Evolutionary conservation across 2,113 vertebrate genomes (phyloP).

Genomic region (Lamprologus callipterus): DNA sequence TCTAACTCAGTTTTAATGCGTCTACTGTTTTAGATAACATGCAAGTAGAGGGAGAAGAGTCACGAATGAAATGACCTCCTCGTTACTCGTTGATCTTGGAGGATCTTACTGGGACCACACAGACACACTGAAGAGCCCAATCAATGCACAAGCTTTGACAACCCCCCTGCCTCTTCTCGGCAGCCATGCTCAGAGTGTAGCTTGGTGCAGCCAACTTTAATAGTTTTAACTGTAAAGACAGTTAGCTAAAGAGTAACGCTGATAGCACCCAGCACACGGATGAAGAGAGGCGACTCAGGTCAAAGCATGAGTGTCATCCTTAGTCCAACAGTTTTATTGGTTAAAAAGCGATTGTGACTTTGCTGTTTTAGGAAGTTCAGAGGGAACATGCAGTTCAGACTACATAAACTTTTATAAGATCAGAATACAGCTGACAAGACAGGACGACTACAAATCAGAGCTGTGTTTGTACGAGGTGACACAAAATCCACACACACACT

Average conservation of each 20-base stretch:
- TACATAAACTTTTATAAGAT: not conserved
- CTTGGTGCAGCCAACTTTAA: conserved; percentile 27
- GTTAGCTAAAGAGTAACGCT: not conserved
- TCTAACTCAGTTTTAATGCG: not conserved
- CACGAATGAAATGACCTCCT: not conserved
- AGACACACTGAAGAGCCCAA: not conserved
- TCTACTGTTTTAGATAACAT: not conserved
- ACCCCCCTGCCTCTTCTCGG: not conserved
- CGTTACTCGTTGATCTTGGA: not conserved
- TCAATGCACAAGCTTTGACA: not conserved
- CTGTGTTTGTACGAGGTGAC: not conserved
- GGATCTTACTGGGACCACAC: not conserved
- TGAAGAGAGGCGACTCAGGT: not conserved
- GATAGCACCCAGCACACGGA: not conserved
- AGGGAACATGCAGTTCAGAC: not conserved
- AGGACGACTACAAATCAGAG: conserved; percentile 2
- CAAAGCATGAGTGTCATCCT: not conserved
- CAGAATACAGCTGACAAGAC: not conserved
- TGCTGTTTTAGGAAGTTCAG: not conserved
- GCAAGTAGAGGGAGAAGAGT: not conserved
- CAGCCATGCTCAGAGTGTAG: not conserved
- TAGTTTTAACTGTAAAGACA: conserved; percentile 22
- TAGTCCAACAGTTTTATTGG: not conserved
- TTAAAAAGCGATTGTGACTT: not conserved
- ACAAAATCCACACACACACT: not conserved